phyloP scores from a whole-genome alignment of 2,797 vertebrate species.

The Coilia nasus region DNA sequence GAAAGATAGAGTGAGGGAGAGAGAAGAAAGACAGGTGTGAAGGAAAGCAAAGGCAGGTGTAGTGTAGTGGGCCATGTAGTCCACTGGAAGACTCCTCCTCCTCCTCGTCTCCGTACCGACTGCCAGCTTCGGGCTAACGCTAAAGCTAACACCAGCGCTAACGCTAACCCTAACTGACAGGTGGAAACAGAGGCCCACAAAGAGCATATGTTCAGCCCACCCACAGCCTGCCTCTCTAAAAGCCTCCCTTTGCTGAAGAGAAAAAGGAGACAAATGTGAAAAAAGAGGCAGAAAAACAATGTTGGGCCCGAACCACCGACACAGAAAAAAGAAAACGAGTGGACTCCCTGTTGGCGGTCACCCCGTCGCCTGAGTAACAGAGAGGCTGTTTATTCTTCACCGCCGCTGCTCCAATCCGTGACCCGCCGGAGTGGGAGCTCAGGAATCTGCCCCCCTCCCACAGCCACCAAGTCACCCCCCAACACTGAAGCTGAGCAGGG shows the following conservation, averaged over 20 bases:
- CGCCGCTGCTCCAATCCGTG: neutral
- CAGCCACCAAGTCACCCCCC: neutral
- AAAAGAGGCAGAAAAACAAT: neutral
- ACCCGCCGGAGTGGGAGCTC: neutral
- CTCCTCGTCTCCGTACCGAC: neutral
- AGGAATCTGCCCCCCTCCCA: constrained; percentile 3
- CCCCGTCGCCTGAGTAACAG: neutral
- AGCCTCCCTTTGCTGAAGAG: neutral
- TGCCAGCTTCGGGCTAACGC: neutral
- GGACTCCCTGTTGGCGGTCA: neutral
- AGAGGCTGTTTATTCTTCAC: neutral
- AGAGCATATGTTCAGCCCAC: neutral
- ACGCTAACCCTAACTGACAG: constrained; percentile 8
- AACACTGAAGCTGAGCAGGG: neutral
- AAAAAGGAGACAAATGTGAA: neutral
- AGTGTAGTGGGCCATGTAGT: neutral
- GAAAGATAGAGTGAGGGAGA: no score
- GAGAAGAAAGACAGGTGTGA: neutral
- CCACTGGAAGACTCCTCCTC: neutral
- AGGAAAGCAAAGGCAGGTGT: neutral
- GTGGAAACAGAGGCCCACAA: constrained; percentile 1
- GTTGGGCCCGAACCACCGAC: neutral
- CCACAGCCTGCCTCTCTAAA: neutral
- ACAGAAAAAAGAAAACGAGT: neutral
- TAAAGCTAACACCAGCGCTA: neutral